These are phyloP conservation scores for Drosophila helvetica DNA, from an alignment of 2,888 invertebrate genomes.

Conservation along the genomic window DNA sequence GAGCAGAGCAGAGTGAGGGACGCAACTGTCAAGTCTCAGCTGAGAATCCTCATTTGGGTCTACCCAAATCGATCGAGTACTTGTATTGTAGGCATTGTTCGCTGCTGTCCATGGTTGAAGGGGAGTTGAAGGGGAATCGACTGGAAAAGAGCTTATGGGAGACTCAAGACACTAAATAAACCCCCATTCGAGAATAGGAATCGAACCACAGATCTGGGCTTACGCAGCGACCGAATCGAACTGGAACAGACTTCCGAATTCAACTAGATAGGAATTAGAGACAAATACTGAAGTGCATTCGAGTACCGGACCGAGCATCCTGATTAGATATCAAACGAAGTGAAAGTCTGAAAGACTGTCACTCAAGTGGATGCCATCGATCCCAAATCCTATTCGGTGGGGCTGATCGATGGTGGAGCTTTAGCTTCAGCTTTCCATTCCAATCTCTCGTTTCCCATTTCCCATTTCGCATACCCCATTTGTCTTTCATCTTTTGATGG, in stretches of 20 bases:
- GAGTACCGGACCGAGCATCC: too few relatives aligned
- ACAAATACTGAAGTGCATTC: too few relatives aligned
- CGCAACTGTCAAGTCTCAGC: constrained; percentile 5
- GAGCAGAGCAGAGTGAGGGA: neutral
- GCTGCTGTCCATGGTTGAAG: neutral
- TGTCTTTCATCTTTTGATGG: constrained; percentile 10
- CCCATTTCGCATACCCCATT: neutral
- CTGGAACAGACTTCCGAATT: too few relatives aligned
- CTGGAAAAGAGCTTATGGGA: neutral
- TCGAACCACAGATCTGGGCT: neutral
- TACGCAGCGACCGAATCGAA: too few relatives aligned
- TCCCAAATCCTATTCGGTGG: too few relatives aligned
- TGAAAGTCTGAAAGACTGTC: too few relatives aligned
- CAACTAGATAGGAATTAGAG: too few relatives aligned
- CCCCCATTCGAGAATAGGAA: neutral
- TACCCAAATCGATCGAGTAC: constrained; percentile 16
- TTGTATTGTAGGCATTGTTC: neutral
- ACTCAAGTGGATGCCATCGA: too few relatives aligned
- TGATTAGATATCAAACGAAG: too few relatives aligned
- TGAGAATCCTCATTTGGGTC: neutral
- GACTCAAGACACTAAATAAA: neutral
- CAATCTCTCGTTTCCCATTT: too few relatives aligned
- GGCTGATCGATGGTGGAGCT: too few relatives aligned
- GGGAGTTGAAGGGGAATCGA: neutral
- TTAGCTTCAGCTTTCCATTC: too few relatives aligned